Conservation (phyloP, 1,140 invertebrate genomes). For the Apis florea region DNA sequence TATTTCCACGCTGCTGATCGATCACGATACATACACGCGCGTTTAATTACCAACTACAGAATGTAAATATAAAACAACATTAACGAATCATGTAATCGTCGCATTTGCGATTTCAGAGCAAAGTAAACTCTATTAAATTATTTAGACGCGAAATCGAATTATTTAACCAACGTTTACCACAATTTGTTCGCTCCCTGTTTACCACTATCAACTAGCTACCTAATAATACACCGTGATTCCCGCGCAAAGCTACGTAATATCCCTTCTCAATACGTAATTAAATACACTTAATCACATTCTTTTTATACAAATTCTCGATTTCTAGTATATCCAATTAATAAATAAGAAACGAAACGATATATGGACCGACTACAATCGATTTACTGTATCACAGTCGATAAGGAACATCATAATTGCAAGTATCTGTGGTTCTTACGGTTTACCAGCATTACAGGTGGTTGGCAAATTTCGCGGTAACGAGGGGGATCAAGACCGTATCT, state of each 20-base stretch:
- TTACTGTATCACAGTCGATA: not conserved
- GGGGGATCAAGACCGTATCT: slow-evolving; percentile 41
- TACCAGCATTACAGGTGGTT: slow-evolving; percentile 47
- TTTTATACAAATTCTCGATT: too few relatives aligned
- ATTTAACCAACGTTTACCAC: not conserved
- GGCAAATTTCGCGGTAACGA: slow-evolving; percentile 46
- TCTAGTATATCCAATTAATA: too few relatives aligned
- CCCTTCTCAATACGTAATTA: too few relatives aligned
- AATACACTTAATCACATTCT: too few relatives aligned
- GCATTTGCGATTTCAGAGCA: not conserved
- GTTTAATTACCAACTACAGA: not conserved
- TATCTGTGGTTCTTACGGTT: slow-evolving; percentile 48
- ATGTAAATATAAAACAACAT: not conserved
- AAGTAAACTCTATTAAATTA: not conserved
- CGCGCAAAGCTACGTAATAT: too few relatives aligned
- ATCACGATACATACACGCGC: not conserved
- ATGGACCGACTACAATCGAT: not conserved
- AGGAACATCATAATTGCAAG: slow-evolving; percentile 48
- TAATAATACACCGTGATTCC: too few relatives aligned
- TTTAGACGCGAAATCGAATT: not conserved
- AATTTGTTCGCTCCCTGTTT: too few relatives aligned
- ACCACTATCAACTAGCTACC: too few relatives aligned
- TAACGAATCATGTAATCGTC: not conserved
- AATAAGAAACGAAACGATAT: too few relatives aligned
- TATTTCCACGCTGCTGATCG: not conserved